A percentile compares a stretch with the other conserved stretches of the same genome.
Evolutionary conservation across 2,888 invertebrate species (phyloP).

Genomic region (Operophtera brumata): DNA sequence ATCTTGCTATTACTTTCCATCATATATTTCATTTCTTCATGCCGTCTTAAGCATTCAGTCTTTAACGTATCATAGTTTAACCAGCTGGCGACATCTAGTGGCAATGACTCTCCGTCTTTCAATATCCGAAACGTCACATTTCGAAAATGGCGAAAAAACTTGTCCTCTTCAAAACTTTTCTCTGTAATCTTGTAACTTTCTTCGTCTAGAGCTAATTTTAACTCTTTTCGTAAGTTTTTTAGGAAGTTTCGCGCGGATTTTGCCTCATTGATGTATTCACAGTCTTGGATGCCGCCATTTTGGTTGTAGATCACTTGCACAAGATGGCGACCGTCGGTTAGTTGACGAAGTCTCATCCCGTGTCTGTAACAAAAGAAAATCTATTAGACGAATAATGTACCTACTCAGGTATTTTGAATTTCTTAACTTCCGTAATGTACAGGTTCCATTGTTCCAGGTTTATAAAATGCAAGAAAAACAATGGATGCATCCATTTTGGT

Average conservation of each 20-base stretch:
- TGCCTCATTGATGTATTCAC: slow-evolving; percentile 82
- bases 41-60: slow-evolving; percentile 74
- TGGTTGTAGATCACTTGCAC: slow-evolving; percentile 85
- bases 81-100: slow-evolving; percentile 77
- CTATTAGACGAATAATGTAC: too few relatives aligned
- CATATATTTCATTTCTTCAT: slow-evolving; percentile 65
- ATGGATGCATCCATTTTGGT: too few relatives aligned
- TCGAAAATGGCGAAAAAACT: slow-evolving; percentile 65
- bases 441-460: too few relatives aligned
- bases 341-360: slow-evolving; percentile 82
- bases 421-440: too few relatives aligned
- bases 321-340: slow-evolving; percentile 85
- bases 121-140: slow-evolving; percentile 81
- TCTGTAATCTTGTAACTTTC: slow-evolving; percentile 57
- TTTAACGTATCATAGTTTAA: slow-evolving; percentile 81
- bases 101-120: slow-evolving; percentile 69
- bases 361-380: slow-evolving; percentile 64
- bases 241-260: slow-evolving; percentile 81
- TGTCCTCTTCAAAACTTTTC: slow-evolving; percentile 51
- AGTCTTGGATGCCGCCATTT: slow-evolving; percentile 82
- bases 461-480: too few relatives aligned
- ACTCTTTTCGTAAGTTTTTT: slow-evolving; percentile 79
- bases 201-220: slow-evolving; percentile 70
- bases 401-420: too few relatives aligned
- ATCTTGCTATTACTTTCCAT: slow-evolving; percentile 60